Base-by-base conservation (phyloP, 2,888 invertebrate species). In the Drosophila maculinotata region DNA sequence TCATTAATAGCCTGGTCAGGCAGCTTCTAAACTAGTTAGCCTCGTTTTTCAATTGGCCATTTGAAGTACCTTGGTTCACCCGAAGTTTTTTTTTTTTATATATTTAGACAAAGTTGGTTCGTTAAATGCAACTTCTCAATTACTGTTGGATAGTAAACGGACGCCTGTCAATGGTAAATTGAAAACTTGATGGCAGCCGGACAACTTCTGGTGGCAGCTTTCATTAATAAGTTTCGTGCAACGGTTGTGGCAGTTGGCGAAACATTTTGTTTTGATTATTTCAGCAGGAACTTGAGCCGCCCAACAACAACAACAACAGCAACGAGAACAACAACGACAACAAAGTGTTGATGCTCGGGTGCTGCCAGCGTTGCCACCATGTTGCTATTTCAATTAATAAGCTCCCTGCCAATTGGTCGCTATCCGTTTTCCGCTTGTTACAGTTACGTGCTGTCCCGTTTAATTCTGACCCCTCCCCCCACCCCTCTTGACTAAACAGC, bases 171-270 rank as follows among this genome's bases (percentile, higher is more conserved):
- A 33, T 20, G 26, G 31, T 12, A 30, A 60, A 51, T 38, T 35
- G 53, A 57, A 57, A 69, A 69, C 44, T 48, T 58, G 28, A 9
- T 26, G 17, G 42, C 17, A 10, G 17, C 7, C 4, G 31, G 23
- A 39, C 23, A 45, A 48, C 42, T 60, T 41, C 44, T 53, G 60
- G 3, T 31, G 35, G 62, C 36, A 6, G 74, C 25, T 36, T 39
- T 56, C 38, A 69, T 68, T 68, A 71, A 71, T 68, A 68, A 70
- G 44, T 73, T 73, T 52, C 15, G 23, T 48, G 48, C 33, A 41
- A 41, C 49, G n/a, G 23, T 26, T 48, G 41, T 31, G 45, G 36
- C 60, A 60, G 53, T 66, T 69, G 49, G 60, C 26, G 17, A 47
- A 63, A 63, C 59, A 59, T 51, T 70, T 70, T 70, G 25, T 33